phyloP scores from a whole-genome alignment of 2,113 vertebrate species.

The Rhinopomastus cyanomelas region DNA sequence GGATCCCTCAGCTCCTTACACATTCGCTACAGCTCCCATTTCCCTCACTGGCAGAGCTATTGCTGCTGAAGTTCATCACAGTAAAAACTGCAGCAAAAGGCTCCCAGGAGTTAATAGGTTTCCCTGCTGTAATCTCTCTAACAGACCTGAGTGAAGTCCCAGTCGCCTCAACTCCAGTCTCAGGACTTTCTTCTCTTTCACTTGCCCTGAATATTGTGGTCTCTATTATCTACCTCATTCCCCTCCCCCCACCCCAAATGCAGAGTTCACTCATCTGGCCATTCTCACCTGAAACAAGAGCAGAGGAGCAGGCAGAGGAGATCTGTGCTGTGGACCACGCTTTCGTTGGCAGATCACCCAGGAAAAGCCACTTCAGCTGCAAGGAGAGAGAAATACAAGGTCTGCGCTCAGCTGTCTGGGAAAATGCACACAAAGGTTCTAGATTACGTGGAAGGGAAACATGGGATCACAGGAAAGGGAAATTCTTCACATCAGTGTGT shows the following conservation, averaged over 20 bases:
- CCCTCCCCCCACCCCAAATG: fast-evolving
- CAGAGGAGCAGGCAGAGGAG: neutral
- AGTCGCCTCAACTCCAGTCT: neutral
- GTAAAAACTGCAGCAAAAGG: neutral
- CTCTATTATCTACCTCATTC: neutral
- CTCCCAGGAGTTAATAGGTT: neutral
- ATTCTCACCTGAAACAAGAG: neutral
- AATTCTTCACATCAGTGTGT: neutral
- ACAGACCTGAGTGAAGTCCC: no score
- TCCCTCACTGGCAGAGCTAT: fast-evolving
- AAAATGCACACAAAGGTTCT: neutral
- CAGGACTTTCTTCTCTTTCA: neutral
- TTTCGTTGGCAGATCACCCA: fast-evolving
- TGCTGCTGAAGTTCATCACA: neutral
- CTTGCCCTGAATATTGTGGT: no score
- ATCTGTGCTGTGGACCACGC: fast-evolving
- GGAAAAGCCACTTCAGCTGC: neutral
- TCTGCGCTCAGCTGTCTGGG: fast-evolving
- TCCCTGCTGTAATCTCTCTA: neutral
- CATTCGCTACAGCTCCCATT: neutral
- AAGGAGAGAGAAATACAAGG: neutral
- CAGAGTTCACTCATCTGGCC: fast-evolving
- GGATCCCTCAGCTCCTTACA: neutral
- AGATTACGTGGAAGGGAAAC: neutral
- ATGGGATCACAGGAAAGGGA: neutral